Conservation (phyloP, 1,140 invertebrate species). For the Acromyrmex charruanus region DNA sequence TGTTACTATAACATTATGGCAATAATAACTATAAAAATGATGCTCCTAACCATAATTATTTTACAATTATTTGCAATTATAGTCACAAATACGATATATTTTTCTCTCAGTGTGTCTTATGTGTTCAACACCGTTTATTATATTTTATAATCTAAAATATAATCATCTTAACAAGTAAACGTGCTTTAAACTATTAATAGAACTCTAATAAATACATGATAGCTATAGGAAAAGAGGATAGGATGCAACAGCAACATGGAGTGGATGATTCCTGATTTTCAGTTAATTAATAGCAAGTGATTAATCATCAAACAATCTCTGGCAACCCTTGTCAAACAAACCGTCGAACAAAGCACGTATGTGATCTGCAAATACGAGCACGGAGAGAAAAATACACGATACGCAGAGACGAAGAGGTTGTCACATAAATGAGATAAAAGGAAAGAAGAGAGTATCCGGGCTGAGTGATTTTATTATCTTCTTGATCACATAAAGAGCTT, state of each 20-base stretch:
- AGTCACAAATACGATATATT: too few relatives aligned
- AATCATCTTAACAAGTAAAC: background rate
- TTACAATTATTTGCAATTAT: too few relatives aligned
- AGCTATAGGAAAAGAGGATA: constrained; percentile 5
- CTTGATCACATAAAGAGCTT: background rate
- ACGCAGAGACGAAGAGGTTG: background rate
- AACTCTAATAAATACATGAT: background rate
- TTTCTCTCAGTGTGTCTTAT: background rate
- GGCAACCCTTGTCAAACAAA: constrained; percentile 81
- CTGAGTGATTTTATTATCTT: constrained; percentile 23
- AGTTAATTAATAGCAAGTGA: constrained; percentile 83
- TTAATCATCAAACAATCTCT: constrained; percentile 77
- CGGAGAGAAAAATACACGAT: constrained; percentile 18
- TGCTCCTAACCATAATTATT: too few relatives aligned
- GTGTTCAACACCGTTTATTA: constrained; percentile 12
- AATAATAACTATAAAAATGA: too few relatives aligned
- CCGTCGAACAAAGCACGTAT: constrained; percentile 52
- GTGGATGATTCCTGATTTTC: constrained; percentile 68
- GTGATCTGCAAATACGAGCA: constrained; percentile 44
- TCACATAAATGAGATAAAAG: background rate
- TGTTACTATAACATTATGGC: too few relatives aligned
- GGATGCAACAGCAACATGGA: background rate
- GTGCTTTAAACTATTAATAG: background rate
- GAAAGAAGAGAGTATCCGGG: background rate
- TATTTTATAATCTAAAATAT: background rate